phyloP scores from a whole-genome alignment of 2,113 vertebrate genomes.

The Toxostoma redivivum region DNA sequence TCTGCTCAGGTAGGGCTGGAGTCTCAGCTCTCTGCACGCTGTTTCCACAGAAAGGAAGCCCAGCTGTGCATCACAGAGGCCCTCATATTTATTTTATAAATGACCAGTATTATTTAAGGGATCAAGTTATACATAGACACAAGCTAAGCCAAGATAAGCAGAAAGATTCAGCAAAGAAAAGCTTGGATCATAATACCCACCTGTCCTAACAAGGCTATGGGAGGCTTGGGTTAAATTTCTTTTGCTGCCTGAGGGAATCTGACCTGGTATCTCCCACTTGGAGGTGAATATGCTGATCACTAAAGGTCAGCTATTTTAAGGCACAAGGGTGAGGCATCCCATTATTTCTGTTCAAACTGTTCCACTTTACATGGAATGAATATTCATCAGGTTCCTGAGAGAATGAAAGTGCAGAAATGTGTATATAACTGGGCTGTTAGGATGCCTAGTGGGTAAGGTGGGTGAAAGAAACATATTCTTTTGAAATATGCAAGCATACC shows the following conservation, averaged over 20 bases:
- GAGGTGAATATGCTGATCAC: background rate
- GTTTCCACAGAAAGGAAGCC: background rate
- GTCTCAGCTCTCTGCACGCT: background rate
- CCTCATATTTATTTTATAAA: background rate
- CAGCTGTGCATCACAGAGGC: background rate
- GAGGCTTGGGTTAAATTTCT: background rate
- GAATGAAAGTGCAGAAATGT: background rate
- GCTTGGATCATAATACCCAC: background rate
- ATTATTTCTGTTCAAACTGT: slow-evolving; percentile 16
- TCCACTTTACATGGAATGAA: slow-evolving; percentile 35
- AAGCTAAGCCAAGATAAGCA: background rate
- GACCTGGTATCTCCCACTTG: background rate
- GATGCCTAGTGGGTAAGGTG: background rate
- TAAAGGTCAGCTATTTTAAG: background rate
- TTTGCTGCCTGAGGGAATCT: background rate
- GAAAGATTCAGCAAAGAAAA: background rate
- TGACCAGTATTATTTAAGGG: background rate
- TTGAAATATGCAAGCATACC: background rate
- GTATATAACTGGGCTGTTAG: background rate
- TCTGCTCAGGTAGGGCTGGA: background rate
- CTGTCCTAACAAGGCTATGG: background rate
- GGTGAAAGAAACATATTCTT: background rate
- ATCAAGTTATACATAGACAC: background rate
- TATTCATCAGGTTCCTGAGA: slow-evolving; percentile 24
- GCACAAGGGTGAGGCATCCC: background rate